Evolutionary conservation across 2,113 vertebrate species (phyloP).

Genomic region (Chelonoidis abingdonii): DNA sequence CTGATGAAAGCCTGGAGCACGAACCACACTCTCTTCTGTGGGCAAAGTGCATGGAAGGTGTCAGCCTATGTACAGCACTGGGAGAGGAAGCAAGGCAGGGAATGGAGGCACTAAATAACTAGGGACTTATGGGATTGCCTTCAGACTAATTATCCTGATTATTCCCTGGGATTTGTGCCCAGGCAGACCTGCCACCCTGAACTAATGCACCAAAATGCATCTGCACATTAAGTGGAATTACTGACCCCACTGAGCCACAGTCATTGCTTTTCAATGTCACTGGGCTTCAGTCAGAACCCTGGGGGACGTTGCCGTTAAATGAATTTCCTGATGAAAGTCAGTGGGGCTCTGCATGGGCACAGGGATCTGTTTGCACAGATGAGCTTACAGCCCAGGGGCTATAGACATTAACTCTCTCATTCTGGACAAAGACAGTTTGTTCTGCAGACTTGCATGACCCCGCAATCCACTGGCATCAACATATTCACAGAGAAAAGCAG

Average conservation of each 20-base stretch:
- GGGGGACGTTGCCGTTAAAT: background rate
- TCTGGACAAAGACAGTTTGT: background rate
- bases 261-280: background rate
- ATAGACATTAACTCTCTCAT: background rate
- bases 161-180: background rate
- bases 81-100: background rate
- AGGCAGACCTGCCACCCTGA: background rate
- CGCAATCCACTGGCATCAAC: background rate
- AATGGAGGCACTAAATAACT: background rate
- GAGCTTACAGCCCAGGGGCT: background rate
- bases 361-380: background rate
- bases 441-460: background rate
- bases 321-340: background rate
- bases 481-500: background rate
- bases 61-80: background rate
- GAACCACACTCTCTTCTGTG: slow-evolving; percentile 64
- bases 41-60: background rate
- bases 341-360: background rate
- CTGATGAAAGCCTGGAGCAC: slow-evolving; percentile 58
- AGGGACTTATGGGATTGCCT: background rate
- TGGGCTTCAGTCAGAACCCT: background rate
- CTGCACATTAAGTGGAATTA: background rate
- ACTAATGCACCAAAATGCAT: background rate
- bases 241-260: background rate
- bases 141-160: background rate